Conservation (phyloP, 2,888 invertebrate genomes). For the Dicyrtomina minuta region DNA sequence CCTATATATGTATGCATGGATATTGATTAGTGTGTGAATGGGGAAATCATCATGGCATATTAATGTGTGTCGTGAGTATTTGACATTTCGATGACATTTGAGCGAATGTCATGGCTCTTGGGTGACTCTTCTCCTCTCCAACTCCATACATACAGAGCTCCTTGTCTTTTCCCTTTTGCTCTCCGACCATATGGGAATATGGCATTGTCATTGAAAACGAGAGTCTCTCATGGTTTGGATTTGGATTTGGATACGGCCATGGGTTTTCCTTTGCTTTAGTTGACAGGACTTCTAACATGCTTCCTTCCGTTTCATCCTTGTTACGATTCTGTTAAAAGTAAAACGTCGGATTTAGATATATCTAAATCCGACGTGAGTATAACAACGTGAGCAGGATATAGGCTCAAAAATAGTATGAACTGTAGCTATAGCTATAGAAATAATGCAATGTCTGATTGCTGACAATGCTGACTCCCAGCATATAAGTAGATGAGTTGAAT, state of each 20-base stretch:
- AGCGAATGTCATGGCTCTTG: slow-evolving; percentile 44
- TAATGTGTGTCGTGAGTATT: slow-evolving; percentile 43
- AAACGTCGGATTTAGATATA: too few relatives aligned
- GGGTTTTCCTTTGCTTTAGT: background rate
- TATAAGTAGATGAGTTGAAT: too few relatives aligned
- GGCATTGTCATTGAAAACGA: slow-evolving; percentile 18
- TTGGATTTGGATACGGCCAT: background rate
- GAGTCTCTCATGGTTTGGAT: background rate
- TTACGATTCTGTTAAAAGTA: too few relatives aligned
- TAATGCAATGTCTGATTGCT: too few relatives aligned
- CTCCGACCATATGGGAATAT: background rate
- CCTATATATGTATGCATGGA: background rate
- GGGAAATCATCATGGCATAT: slow-evolving; percentile 38
- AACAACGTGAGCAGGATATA: too few relatives aligned
- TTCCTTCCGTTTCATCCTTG: background rate
- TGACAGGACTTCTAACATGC: background rate
- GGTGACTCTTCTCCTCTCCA: slow-evolving; percentile 9
- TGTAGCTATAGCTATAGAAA: too few relatives aligned
- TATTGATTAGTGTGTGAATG: slow-evolving; percentile 32
- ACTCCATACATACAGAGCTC: too few relatives aligned
- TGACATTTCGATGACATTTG: slow-evolving; percentile 51
- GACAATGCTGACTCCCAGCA: too few relatives aligned
- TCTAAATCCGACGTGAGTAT: too few relatives aligned
- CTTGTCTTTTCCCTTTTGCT: background rate
- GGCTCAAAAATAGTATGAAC: too few relatives aligned